Conservation (phyloP, 2,797 vertebrate genomes). For the Thripadectes ignobilis region DNA sequence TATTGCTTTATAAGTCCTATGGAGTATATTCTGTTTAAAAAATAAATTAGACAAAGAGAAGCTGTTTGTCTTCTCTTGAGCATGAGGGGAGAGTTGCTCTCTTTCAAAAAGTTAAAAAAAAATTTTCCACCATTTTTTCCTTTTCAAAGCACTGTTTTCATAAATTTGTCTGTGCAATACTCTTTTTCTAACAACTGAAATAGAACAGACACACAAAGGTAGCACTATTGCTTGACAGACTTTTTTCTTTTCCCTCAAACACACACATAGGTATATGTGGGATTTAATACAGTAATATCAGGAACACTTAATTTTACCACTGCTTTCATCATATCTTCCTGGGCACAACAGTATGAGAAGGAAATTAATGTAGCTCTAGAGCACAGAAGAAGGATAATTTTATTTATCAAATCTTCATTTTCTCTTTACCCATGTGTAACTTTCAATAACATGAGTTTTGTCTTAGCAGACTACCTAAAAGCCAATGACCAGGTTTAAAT, state of each 20-base stretch:
- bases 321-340: not conserved
- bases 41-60: not conserved
- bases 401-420: not conserved
- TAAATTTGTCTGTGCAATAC: not conserved
- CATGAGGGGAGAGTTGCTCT: not conserved
- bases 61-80: not conserved
- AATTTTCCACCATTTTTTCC: not conserved
- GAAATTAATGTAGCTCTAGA: not conserved
- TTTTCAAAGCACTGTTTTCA: not conserved
- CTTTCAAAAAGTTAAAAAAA: not conserved
- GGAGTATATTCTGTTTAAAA: not conserved
- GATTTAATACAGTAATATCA: not conserved
- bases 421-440: not conserved
- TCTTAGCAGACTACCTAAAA: not conserved
- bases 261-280: not conserved
- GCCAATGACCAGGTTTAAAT: not conserved
- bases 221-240: not conserved
- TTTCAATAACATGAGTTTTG: not conserved
- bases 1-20: not conserved
- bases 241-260: not conserved
- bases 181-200: not conserved
- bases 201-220: not conserved
- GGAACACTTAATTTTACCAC: not conserved
- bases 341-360: not conserved
- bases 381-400: not conserved